phyloP scores from a whole-genome alignment of 2,888 invertebrate species.

The Cancer borealis region DNA sequence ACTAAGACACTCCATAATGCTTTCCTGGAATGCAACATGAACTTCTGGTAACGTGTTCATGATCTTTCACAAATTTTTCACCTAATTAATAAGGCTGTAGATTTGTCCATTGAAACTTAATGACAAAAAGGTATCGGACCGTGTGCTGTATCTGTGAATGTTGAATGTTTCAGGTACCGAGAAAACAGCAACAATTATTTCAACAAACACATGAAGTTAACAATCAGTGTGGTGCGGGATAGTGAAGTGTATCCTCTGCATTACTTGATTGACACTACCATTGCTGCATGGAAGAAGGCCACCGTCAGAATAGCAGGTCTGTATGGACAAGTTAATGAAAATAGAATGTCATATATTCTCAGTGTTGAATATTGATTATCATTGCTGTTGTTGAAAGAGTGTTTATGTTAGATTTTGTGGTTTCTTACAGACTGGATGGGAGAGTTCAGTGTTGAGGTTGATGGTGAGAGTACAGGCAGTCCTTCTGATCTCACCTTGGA shows the following conservation, averaged over 20 bases:
- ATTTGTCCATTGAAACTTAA: too few species aligned
- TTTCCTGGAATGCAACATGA: slow-evolving; percentile 65
- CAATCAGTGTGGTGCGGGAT: slow-evolving; percentile 51
- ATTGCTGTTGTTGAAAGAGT: neutral
- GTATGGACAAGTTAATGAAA: slow-evolving; percentile 28
- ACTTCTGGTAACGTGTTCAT: slow-evolving; percentile 63
- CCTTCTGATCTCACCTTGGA: slow-evolving; percentile 69
- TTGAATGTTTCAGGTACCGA: slow-evolving; percentile 64
- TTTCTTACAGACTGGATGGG: slow-evolving; percentile 63
- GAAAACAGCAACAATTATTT: slow-evolving; percentile 8
- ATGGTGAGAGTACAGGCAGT: slow-evolving; percentile 48
- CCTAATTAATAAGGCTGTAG: neutral
- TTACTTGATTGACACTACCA: slow-evolving; percentile 54
- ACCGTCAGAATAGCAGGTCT: slow-evolving; percentile 57
- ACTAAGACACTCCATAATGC: slow-evolving; percentile 60
- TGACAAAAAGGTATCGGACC: neutral
- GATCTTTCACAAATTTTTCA: neutral
- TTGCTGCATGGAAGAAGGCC: slow-evolving; percentile 60
- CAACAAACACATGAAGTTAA: slow-evolving; percentile 42
- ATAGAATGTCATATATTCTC: neutral
- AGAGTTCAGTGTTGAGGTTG: slow-evolving; percentile 61
- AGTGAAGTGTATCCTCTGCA: slow-evolving; percentile 39
- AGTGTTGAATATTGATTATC: neutral
- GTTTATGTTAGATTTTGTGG: neutral
- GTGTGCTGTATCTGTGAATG: neutral